These are phyloP conservation scores for Serinus canaria DNA, from an alignment of 2,113 vertebrate species.

Conservation along the genomic window DNA sequence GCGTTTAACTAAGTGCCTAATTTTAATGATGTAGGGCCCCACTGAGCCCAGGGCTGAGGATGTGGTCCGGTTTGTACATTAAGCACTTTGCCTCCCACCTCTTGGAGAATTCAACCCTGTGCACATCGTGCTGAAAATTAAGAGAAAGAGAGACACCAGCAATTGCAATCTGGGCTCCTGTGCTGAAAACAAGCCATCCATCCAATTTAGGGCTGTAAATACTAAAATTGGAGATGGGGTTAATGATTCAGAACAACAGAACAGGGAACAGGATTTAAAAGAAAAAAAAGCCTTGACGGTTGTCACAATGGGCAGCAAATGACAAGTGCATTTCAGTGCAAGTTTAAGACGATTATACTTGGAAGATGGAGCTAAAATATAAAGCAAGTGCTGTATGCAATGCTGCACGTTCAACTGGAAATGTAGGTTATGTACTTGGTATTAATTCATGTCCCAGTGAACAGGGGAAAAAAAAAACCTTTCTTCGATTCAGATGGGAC, in stretches of 20 bases:
- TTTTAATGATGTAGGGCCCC: not conserved
- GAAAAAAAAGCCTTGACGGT: not conserved
- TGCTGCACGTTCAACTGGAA: conserved; percentile 18
- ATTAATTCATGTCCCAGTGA: conserved; percentile 37
- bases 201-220: conserved; percentile 20
- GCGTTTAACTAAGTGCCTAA: not conserved
- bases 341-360: conserved; percentile 7
- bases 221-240: not conserved
- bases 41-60: not conserved
- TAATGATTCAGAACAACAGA: conserved; percentile 13
- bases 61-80: not conserved
- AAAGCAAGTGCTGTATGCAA: conserved; percentile 3
- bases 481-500: not conserved
- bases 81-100: not conserved
- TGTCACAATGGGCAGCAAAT: conserved; percentile 20
- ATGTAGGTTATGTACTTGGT: conserved; percentile 60
- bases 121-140: not conserved
- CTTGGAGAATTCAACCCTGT: not conserved
- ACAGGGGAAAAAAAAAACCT: not conserved
- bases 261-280: not conserved
- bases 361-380: conserved; percentile 6
- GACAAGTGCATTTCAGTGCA: conserved; percentile 30
- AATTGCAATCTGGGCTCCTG: not conserved
- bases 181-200: conserved; percentile 1
- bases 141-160: not conserved